Evolutionary conservation across 2,888 invertebrate species (phyloP).

Genomic region (Mesochorus sp.): DNA sequence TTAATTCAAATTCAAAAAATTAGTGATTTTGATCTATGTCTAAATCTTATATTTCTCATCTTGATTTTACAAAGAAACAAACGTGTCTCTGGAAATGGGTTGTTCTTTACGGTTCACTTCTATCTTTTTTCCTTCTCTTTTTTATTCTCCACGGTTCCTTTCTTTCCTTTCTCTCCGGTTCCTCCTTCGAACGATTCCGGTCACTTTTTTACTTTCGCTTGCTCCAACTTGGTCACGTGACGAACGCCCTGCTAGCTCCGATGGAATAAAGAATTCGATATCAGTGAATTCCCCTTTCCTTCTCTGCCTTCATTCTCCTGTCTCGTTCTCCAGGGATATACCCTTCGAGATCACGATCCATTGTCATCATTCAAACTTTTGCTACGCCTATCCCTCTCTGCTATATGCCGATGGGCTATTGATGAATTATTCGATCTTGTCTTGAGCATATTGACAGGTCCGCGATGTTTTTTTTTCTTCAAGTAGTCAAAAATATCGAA

Average conservation of each 20-base stretch:
- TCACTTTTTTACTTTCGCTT: slow-evolving; percentile 10
- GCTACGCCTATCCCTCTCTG: background rate
- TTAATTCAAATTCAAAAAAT: background rate
- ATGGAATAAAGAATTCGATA: slow-evolving; percentile 48
- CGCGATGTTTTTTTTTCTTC: background rate
- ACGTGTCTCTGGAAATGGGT: slow-evolving; percentile 58
- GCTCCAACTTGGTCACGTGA: slow-evolving; percentile 32
- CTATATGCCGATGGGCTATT: background rate
- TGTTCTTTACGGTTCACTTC: slow-evolving; percentile 41
- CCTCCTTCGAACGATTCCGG: slow-evolving; percentile 15
- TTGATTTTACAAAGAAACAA: slow-evolving; percentile 35
- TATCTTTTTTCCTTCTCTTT: slow-evolving; percentile 33
- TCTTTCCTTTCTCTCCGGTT: slow-evolving; percentile 8
- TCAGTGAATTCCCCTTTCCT: slow-evolving; percentile 3
- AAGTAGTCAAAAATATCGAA: too few relatives aligned
- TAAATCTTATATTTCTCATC: too few relatives aligned
- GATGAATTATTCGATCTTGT: slow-evolving; percentile 16
- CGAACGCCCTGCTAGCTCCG: slow-evolving; percentile 26
- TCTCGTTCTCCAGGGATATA: slow-evolving; percentile 42
- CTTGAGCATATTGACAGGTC: background rate
- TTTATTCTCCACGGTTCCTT: slow-evolving; percentile 7
- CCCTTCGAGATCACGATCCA: slow-evolving; percentile 33
- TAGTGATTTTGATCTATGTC: background rate
- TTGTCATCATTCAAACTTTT: slow-evolving; percentile 24
- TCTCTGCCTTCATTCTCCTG: background rate